Percentiles rank a stretch among this genome's conserved stretches.
Conservation (phyloP, 1,140 invertebrate species). For the Antheraea mylitta region DNA sequence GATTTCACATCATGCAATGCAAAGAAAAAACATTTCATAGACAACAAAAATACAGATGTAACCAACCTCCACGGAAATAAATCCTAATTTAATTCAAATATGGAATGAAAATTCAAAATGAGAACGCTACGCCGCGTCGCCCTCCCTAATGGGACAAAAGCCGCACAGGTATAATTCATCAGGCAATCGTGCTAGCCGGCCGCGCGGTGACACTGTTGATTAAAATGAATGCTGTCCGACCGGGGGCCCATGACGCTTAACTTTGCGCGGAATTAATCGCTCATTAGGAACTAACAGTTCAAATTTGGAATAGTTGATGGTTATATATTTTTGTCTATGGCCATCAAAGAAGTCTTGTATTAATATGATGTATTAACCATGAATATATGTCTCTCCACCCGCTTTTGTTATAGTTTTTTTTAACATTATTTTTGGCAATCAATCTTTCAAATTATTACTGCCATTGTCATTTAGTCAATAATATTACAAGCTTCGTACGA, state of each 20-base stretch:
- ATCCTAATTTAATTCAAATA: slow-evolving; percentile 11
- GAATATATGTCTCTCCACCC: no score
- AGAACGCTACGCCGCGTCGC: slow-evolving; percentile 3
- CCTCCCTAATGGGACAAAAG: slow-evolving; percentile 28
- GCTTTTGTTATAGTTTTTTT: no score
- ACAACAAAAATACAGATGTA: neutral
- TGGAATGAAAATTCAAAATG: slow-evolving; percentile 11
- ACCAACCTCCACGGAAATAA: neutral
- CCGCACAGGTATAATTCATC: slow-evolving; percentile 35
- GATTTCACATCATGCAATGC: no score
- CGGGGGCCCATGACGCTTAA: neutral
- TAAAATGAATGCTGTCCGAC: slow-evolving; percentile 35
- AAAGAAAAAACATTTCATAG: neutral
- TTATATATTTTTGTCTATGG: neutral
- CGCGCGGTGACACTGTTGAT: slow-evolving; percentile 32
- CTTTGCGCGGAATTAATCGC: slow-evolving; percentile 27
- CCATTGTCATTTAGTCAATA: no score
- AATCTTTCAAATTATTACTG: no score
- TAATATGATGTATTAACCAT: no score
- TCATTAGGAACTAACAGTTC: slow-evolving; percentile 20
- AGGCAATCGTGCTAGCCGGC: slow-evolving; percentile 23
- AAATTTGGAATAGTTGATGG: neutral
- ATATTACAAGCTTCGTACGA: no score
- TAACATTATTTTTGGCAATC: no score
- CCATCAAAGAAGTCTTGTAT: no score